Evolutionary conservation across 2,113 vertebrate species (phyloP).

Genomic region (Muntiacus reevesi): DNA sequence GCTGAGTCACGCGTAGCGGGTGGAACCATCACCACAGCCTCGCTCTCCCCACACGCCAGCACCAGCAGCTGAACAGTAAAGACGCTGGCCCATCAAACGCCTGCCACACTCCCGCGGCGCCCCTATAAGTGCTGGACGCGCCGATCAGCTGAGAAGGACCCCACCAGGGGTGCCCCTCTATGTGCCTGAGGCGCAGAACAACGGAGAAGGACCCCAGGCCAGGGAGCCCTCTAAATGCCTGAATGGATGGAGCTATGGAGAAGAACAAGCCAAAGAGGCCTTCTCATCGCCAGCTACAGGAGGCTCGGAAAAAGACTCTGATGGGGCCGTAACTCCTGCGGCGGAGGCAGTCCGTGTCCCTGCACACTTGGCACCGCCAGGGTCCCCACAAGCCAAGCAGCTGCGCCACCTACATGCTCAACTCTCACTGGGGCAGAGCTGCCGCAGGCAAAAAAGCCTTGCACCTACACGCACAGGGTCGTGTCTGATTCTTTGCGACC

Average conservation of each 20-base stretch:
- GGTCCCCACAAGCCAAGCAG: not conserved
- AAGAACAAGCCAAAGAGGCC: not conserved
- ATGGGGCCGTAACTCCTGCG: accelerated
- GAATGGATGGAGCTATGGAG: accelerated
- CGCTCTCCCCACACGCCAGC: not conserved
- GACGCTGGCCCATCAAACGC: not conserved
- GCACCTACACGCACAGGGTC: accelerated
- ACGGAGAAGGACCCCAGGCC: not conserved
- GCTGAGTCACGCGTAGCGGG: accelerated
- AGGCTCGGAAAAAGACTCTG: not conserved
- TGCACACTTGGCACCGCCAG: accelerated
- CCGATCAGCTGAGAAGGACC: not conserved
- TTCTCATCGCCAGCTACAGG: not conserved
- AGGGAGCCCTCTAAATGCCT: not conserved
- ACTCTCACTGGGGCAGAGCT: not conserved
- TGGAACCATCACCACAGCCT: not conserved
- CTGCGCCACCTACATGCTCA: not conserved
- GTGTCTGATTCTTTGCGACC: accelerated
- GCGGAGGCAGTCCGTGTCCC: not conserved
- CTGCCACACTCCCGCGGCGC: accelerated
- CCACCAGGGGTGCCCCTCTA: not conserved
- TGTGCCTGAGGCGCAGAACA: accelerated
- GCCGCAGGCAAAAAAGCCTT: not conserved
- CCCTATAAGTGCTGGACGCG: not conserved
- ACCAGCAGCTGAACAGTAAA: not conserved